phyloP scores from a whole-genome alignment of 92 coral and sea anemone genomes.

The Bergia puertoricense region DNA sequence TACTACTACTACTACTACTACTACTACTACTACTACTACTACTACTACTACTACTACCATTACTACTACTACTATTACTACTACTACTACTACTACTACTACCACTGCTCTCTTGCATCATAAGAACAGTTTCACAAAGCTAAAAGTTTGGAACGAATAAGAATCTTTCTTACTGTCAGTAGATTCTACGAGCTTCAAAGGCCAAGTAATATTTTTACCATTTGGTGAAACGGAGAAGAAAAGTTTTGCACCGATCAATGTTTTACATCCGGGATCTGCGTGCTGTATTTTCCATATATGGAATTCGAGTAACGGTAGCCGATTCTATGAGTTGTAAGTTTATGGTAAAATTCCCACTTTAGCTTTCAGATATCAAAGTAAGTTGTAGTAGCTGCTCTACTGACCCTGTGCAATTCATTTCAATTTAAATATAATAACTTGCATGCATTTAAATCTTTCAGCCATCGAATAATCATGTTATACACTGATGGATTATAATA shows the following conservation, averaged over 20 bases:
- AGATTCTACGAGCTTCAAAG: background rate
- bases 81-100: too few relatives aligned
- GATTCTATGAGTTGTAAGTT: too few relatives aligned
- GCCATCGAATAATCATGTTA: background rate
- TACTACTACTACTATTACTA: too few relatives aligned
- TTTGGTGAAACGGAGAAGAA: background rate
- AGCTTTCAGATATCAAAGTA: background rate
- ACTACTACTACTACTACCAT: too few relatives aligned
- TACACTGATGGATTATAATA: background rate
- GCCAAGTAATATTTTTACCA: too few relatives aligned
- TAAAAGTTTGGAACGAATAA: too few relatives aligned
- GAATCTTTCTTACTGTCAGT: background rate
- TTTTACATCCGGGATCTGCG: background rate
- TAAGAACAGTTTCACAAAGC: too few relatives aligned
- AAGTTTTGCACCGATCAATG: background rate
- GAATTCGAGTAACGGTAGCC: background rate
- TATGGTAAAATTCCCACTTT: background rate
- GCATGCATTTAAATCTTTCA: background rate
- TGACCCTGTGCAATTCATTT: background rate
- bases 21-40: too few relatives aligned
- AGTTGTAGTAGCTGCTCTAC: background rate
- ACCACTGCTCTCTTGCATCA: too few relatives aligned
- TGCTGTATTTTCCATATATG: background rate
- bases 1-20: too few relatives aligned
- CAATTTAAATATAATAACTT: too few relatives aligned